Evolutionary conservation across 2,888 invertebrate species (phyloP), one percentile per base, ranked within the genome.

Genomic region (Ditylenchus weischeri): DNA sequence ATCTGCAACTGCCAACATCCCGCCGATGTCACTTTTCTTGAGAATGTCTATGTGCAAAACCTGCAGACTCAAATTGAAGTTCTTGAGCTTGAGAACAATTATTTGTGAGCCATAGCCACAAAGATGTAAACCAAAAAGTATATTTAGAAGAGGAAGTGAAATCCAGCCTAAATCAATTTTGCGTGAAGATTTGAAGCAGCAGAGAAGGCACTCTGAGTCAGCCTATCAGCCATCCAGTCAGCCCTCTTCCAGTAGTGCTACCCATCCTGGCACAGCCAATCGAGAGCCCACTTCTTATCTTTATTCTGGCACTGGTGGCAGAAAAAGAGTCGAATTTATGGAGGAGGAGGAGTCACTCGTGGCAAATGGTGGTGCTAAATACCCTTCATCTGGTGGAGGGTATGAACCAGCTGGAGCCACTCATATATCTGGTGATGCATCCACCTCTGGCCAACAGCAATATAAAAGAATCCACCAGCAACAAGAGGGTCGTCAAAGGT

Each of bases 41-140:
- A 75, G 43, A 72, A 77, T 47, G 68, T 69, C 49, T 75, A 78
- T 60, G 69, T 78, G 11, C 61, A 75, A 58, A 75, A 75, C 58
- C 66, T 75, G 54, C 74, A 69, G 57, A 70, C 62, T 23, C 64
- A 74, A 48, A 68, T 77, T 51, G 70, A 78, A 21, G 59, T 76
- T 35, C 61, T 75, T 19, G 72, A 78, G 35, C 57, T 77, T 47
- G 75, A 75, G 54, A 75, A 78, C 59, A 57, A 35, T 5, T 76
- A 69, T 51, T 66, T 74, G 76, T 73, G n/a, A 49, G 72, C n/a
- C n/a, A n/a, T n/a, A n/a, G n/a, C n/a, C n/a, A n/a, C n/a, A n/a
- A n/a, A n/a, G n/a, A n/a, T n/a, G n/a, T 29, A 29, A 29, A 4
- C 29, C 29, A 5, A 29, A 29, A 29, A 29, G 29, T 29, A 29